phyloP scores from a whole-genome alignment of 2,888 invertebrate species.

The Aporophyla nigra region DNA sequence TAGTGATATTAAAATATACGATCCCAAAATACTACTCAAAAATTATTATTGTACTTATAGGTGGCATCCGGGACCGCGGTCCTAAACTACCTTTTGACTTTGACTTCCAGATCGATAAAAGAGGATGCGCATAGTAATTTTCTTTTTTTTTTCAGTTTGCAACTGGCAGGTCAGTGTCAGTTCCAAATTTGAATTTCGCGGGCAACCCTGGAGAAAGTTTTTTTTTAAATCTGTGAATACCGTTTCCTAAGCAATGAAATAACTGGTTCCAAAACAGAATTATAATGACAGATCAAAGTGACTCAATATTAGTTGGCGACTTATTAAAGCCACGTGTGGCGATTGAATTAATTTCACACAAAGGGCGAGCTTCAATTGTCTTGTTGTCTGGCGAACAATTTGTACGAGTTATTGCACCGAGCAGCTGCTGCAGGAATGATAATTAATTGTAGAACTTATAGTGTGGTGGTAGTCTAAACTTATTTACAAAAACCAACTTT shows the following conservation, averaged over 20 bases:
- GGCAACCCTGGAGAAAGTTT: no score
- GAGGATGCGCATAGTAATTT: no score
- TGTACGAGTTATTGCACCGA: slow-evolving; percentile 30
- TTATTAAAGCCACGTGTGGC: slow-evolving; percentile 13
- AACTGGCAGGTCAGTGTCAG: no score
- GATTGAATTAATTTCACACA: slow-evolving; percentile 28
- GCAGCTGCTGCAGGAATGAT: neutral
- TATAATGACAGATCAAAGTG: slow-evolving; percentile 7
- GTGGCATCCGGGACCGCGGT: no score
- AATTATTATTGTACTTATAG: no score
- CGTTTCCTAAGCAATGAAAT: neutral
- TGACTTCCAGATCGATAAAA: neutral
- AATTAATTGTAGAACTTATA: neutral
- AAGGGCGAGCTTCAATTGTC: slow-evolving; percentile 39
- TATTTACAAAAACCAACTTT: neutral
- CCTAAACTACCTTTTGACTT: no score
- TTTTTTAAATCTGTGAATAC: neutral
- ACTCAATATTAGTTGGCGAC: neutral
- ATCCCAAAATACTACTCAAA: no score
- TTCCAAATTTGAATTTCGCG: no score
- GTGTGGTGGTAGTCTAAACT: neutral
- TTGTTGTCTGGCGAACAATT: slow-evolving; percentile 42
- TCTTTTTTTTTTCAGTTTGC: no score
- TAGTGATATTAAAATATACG: no score
- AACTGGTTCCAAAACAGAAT: neutral